Base-by-base conservation (phyloP, 2,797 vertebrate species). In the Chelonia mydas region DNA sequence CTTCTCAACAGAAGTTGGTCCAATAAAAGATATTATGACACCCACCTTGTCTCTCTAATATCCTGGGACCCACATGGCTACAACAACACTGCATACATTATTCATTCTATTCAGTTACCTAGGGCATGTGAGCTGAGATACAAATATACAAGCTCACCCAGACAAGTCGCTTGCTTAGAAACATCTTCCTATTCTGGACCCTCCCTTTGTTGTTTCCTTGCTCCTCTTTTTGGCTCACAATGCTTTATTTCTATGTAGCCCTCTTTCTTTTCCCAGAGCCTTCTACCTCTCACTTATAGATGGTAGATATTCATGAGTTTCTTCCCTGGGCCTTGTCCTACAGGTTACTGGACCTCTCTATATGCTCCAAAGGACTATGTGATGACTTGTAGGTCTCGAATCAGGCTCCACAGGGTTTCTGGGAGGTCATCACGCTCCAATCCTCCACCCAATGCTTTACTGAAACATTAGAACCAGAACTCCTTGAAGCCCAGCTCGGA, bases 311-410 rank as follows among this genome's bases (percentile, higher is more conserved):
- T 80, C 88, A 68, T 21, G 59, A n/a, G 9, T 21, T 23, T 27
- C 25, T 88, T 72, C 33, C 51, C 53, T 0, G 0, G 13, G 12
- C 85, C 19, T 86, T 87, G 41, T 7, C 57, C 1, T 1, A 4
- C 81, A 51, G 0, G 15, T 84, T 15, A 27, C 8, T 5, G 1
- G 31, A 49, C 47, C 0, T 1, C 2, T 84, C 3, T 11, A 5
- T 72, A 72, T 21, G 13, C 28, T 33, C 13, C 6, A 61, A 33
- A 61, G 31, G 59, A 61, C 59, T 61, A 59, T 12, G 31, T 33
- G 3, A 61, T 61, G 59, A 61, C 59, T 4, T 31, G 6, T 13
- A 61, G 31, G 59, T 61, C 31, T 61, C 13, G 6, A 33, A 61
- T 59, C 59, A 28, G 59, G 31, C 59, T 61, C 59, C 59, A 61